Evolutionary conservation across 1,140 invertebrate species (phyloP), one percentile per base, ranked within the genome.

Genomic region (Nymphalis io): DNA sequence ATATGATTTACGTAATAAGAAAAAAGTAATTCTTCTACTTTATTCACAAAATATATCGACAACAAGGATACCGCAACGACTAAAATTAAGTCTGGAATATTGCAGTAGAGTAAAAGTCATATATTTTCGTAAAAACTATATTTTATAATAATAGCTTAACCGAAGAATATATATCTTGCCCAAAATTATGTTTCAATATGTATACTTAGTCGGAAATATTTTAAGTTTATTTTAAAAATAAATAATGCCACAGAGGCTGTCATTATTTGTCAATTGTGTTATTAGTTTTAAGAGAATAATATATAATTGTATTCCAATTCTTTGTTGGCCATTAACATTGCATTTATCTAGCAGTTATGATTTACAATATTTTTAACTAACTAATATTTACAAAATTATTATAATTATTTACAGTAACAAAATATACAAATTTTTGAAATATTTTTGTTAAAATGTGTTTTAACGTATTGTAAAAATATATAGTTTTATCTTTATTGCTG

Each of bases 221-320:
- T 55, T 55, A 27, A 55, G 51, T 23, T 55, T 55, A 33, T 55
- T 55, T 23, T 27, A 63, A 62, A 69, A 39, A 51, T 21, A 42
- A 23, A 57, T 63, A 63, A 59, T 33, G 60, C 68, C 59, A 63
- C 38, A 63, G 68, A 74, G 64, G 68, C 60, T 74, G 63, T 57
- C 48, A 38, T 16, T n/a, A 58, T 20, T 46, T 61, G 21, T 61
- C 23, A 33, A 61, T 48, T 48, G 11, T 55, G 20, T 55, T 55
- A 23, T 55, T 55, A 55, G 27, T 55, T 55, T 55, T 55, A 55
- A 55, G 20, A 16, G 16, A 48, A 3, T 2, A 55, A 39, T 61
- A 18, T 13, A 27, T 48, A 40, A 48, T 44, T 42, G 23, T 39
- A 23, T 44, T 44, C 21, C n/a, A 60, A 60, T 12, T 40, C 12